Base-by-base conservation (phyloP, 2,797 vertebrate genomes). In the Eulemur mongoz region DNA sequence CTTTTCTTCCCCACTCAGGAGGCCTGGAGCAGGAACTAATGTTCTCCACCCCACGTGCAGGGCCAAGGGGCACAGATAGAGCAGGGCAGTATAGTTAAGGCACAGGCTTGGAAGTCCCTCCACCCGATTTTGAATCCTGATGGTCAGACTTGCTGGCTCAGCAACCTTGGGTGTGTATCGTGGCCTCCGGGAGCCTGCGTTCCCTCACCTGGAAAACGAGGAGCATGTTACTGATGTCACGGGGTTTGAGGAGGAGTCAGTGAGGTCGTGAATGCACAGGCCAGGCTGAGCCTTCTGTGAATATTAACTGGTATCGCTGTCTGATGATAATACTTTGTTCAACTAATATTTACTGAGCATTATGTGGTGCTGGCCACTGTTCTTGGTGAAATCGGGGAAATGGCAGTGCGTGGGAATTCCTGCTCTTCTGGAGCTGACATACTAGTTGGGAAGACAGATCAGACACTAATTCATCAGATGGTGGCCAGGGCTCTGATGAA, bases 341-440 rank as follows among this genome's bases (percentile, higher is more conserved):
- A 27, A 1, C n/a, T 61, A 0, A 5, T 70, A 7, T 23, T 91
- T 43, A 50, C 32, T 1, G 7, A 59, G 23, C 25, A 67, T 52
- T 88, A 5, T 10, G 0, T 3, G 2, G 14, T 50, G 38, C 9
- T 5, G 35, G 69, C n/a, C 13, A 11, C 22, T 63, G 2, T 43
- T 72, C 7, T 81, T 48, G 23, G 59, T 45, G 27, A 65, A 67
- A 4, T 1, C 14, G 67, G 40, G 18, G 38, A 10, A 25, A 65
- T 11, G 43, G 83, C 38, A 25, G 30, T 14, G 63, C 78, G 27
- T 30, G 12, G 38, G 45, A 2, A 40, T 22, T 0, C 14, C 1
- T 65, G 32, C 22, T 7, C 17, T 78, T 67, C 2, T 22, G 48
- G 67, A 79, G 40, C 20, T 30, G 63, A 61, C 17, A 0, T 52